A percentile compares a stretch with the other conserved stretches of the same genome.
These are phyloP conservation scores for Bradypodion pumilum DNA, from an alignment of 2,797 vertebrate species.

Conservation along the genomic window DNA sequence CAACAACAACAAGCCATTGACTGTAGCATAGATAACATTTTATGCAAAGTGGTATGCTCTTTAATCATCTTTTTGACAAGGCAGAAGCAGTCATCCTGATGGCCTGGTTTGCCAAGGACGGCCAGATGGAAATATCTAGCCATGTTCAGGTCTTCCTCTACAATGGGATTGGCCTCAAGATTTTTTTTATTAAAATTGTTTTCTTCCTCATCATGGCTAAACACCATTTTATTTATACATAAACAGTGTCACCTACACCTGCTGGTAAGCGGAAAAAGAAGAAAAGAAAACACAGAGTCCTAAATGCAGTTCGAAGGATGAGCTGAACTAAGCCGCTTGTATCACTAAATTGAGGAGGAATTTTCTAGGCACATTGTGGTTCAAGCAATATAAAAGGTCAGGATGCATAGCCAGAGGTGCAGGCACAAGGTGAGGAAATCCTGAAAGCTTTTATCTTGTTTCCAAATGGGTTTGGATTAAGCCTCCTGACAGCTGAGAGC, in stretches of 20 bases:
- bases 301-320: conserved; percentile 50
- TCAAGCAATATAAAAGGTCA: conserved; percentile 69
- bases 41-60: too few relatives aligned
- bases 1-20: too few relatives aligned
- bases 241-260: conserved; percentile 16
- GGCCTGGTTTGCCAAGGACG: background rate
- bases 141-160: background rate
- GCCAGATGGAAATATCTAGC: background rate
- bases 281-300: conserved; percentile 27
- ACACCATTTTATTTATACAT: background rate
- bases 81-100: background rate
- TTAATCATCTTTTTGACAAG: too few relatives aligned
- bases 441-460: conserved; percentile 73
- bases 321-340: conserved; percentile 46
- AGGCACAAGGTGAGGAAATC: conserved; percentile 54
- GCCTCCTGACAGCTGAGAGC: conserved; percentile 66
- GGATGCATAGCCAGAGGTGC: conserved; percentile 53
- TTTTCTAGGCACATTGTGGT: conserved; percentile 57
- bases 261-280: background rate
- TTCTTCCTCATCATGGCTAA: background rate
- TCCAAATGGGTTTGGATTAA: conserved; percentile 67
- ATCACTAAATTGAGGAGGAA: conserved; percentile 63
- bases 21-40: background rate
- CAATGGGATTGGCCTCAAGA: too few relatives aligned
- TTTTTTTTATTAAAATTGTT: background rate